A percentile compares a stretch with the other conserved stretches of the same genome.
Evolutionary conservation across 2,797 vertebrate species (phyloP).

Genomic region (Coracias cyanogaster): DNA sequence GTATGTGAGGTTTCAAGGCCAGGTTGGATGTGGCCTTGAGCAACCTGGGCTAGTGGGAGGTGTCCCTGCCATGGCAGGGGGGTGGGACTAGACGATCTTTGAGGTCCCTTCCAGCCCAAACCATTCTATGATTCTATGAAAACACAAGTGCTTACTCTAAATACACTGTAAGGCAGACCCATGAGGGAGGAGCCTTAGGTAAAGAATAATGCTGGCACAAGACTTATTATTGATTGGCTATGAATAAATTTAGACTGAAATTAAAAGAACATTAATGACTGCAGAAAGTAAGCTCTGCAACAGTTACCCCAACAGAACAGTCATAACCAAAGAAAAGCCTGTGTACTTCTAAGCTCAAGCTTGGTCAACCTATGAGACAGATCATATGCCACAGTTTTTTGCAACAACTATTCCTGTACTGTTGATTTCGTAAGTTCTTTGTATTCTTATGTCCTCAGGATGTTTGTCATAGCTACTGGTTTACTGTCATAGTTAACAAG

Average conservation of each 20-base stretch:
- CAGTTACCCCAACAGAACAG: neutral
- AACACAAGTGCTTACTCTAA: rapidly evolving
- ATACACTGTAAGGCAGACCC: neutral
- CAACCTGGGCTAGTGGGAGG: too few relatives aligned
- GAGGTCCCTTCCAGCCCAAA: too few relatives aligned
- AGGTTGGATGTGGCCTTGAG: too few relatives aligned
- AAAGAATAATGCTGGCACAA: neutral
- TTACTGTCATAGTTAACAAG: neutral
- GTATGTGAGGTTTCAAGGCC: neutral
- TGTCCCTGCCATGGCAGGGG: too few relatives aligned
- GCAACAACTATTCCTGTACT: neutral
- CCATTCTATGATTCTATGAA: neutral
- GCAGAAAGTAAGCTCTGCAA: neutral
- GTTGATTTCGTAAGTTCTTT: neutral
- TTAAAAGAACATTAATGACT: neutral
- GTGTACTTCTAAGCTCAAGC: neutral
- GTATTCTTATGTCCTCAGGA: neutral
- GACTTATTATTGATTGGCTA: neutral
- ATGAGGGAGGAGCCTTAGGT: neutral
- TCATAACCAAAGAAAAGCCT: neutral
- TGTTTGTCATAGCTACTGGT: neutral
- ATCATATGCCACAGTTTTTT: neutral
- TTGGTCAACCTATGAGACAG: neutral
- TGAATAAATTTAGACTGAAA: neutral
- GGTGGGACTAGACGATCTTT: too few relatives aligned